Evolutionary conservation across 2,113 vertebrate genomes (phyloP), one percentile per base, ranked within the genome.

Genomic region (Cololabis saira): DNA sequence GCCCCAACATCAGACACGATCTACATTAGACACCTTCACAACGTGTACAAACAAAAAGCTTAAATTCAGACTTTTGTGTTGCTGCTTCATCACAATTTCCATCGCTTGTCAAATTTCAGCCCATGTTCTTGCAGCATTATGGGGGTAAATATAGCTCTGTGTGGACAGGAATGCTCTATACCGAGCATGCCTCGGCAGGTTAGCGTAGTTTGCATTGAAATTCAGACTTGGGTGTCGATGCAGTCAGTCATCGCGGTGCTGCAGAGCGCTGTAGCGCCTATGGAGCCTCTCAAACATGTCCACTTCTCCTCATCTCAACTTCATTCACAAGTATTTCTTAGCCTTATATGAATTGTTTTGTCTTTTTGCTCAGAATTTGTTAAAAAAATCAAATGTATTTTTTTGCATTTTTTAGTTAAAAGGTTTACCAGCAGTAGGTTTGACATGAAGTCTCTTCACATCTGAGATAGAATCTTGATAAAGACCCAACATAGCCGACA

Each of bases 101-200:
- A 27, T 27, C 24, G 24, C 24, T 27, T 27, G 24, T 27, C 24
- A 27, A 27, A 12, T 19, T 12, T 49, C 47, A 13, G 47, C 18
- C 5, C 4, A 17, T 49, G 44, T 6, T 45, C 16, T 47, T 2
- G 0, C 19, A 27, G 2, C 27, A 41, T 42, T 44, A 64, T 41
- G 42, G 51, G 56, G 57, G 48, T 54, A 58, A 60, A 52, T 69
- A 44, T 57, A 61, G 22, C 12, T 54, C 30, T 65, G 13, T 10
- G n/a, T 67, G 43, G 24, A 78, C 66, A 85, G 87, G 90, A 91
- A 91, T 90, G 88, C 62, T 75, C 22, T n/a, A 65, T 52, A 64
- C 19, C 40, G 59, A 83, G 76, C 90, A 0, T 76, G 90, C 70
- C 79, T 58, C 65, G 18, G 80, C 90, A 81, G 59, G 88, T 67